Conservation (phyloP, 2,888 invertebrate species). For the Nemurella pictetii region DNA sequence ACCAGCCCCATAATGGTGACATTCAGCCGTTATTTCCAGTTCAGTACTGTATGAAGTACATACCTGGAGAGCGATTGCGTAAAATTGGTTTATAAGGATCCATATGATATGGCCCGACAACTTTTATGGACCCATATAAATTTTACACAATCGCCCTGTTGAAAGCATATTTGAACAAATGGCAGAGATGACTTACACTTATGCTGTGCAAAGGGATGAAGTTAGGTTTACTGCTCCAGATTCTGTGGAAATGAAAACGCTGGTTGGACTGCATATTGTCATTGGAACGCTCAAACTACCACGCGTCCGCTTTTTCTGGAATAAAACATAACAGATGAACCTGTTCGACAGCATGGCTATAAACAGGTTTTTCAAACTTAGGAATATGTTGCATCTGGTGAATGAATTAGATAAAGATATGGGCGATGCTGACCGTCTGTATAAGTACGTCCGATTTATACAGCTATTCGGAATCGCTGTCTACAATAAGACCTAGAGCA, state of each 20-base stretch:
- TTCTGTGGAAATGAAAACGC: conserved; percentile 28
- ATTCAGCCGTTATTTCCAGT: not conserved
- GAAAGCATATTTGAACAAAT: conserved; percentile 7
- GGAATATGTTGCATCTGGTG: conserved; percentile 39
- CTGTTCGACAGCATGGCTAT: conserved; percentile 36
- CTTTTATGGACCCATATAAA: too few relatives aligned
- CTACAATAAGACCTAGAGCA: conserved; percentile 57
- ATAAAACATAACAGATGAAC: conserved; percentile 19
- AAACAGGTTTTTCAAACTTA: conserved; percentile 41
- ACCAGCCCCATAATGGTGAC: too few relatives aligned
- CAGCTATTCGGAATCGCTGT: conserved; percentile 40
- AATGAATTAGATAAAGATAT: conserved; percentile 36
- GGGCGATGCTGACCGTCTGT: conserved; percentile 32
- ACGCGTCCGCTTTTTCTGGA: conserved; percentile 38
- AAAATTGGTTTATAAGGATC: too few relatives aligned
- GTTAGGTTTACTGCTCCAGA: conserved; percentile 4
- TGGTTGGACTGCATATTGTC: conserved; percentile 35
- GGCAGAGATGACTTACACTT: conserved; percentile 44
- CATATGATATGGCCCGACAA: not conserved
- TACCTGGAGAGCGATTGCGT: too few relatives aligned
- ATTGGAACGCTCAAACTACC: conserved; percentile 36
- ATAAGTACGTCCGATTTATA: conserved; percentile 42
- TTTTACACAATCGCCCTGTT: too few relatives aligned
- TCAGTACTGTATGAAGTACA: too few relatives aligned
- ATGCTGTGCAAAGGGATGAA: conserved; percentile 39